Percentiles rank a stretch among this genome's conserved stretches.
Conservation (phyloP, 2,888 invertebrate species). For the Drosophila limbata region DNA sequence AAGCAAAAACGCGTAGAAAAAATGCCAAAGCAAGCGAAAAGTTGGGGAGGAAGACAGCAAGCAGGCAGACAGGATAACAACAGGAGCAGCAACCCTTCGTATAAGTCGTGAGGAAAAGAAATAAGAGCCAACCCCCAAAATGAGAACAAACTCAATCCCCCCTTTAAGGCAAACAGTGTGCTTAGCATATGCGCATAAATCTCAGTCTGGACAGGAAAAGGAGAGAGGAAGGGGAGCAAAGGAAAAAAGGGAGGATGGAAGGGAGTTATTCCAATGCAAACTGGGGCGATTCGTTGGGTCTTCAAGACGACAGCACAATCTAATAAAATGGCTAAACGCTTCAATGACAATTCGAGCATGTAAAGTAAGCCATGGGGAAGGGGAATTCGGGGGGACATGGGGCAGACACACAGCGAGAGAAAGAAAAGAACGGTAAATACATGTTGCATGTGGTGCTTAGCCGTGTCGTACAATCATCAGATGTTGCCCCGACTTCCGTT, state of each 20-base stretch:
- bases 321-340: constrained; percentile 84
- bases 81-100: constrained; percentile 60
- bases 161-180: constrained; percentile 57
- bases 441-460: constrained; percentile 79
- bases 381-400: background rate
- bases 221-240: background rate
- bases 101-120: constrained; percentile 18
- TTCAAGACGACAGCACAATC: constrained; percentile 76
- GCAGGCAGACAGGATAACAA: constrained; percentile 18
- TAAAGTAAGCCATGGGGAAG: constrained; percentile 57
- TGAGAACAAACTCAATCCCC: constrained; percentile 24
- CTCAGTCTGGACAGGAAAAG: constrained; percentile 49
- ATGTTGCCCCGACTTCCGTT: constrained; percentile 22
- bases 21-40: constrained; percentile 70
- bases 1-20: constrained; percentile 65
- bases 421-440: constrained; percentile 62
- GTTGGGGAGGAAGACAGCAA: constrained; percentile 1
- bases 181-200: constrained; percentile 83
- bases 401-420: constrained; percentile 6
- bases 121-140: constrained; percentile 59
- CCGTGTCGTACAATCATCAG: constrained; percentile 70
- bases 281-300: constrained; percentile 63
- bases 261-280: constrained; percentile 47
- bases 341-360: constrained; percentile 83
- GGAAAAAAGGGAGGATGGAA: background rate